phyloP scores from a whole-genome alignment of 2,113 vertebrate genomes.

The Ictalurus furcatus region DNA sequence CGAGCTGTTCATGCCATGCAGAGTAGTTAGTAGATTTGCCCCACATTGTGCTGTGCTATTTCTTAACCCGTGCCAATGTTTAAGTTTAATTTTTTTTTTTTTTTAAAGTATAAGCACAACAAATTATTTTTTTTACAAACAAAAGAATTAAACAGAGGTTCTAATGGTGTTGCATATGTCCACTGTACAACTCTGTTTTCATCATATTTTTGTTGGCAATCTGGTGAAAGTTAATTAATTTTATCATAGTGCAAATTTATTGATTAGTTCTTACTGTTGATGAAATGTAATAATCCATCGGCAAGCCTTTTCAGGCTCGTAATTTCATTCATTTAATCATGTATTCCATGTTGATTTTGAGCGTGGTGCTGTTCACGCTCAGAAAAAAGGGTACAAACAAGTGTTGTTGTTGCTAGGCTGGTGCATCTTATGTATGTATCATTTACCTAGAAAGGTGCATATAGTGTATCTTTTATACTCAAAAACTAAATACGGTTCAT shows the following conservation, averaged over 20 bases:
- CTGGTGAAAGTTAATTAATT: not conserved
- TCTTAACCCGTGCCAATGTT: not conserved
- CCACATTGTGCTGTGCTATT: not conserved
- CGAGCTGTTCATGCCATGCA: not conserved
- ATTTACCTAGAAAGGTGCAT: not conserved
- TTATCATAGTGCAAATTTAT: not conserved
- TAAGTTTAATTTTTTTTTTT: not conserved
- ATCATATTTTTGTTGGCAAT: not conserved
- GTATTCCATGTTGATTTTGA: not conserved
- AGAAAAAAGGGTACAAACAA: not conserved
- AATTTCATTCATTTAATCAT: not conserved
- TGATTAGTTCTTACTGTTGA: not conserved
- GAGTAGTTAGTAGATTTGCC: conserved; percentile 1
- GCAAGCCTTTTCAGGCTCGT: not conserved
- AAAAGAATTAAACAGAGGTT: not conserved
- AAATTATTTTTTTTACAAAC: not conserved
- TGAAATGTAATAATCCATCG: conserved; percentile 9
- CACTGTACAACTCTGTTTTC: not conserved
- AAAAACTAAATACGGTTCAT: not conserved
- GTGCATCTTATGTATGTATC: conserved; percentile 1
- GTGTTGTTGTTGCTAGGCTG: not conserved
- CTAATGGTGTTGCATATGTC: not conserved
- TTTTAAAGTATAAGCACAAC: not conserved
- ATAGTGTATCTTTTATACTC: not conserved
- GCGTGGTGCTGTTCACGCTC: not conserved